Percentiles rank a stretch among this genome's conserved stretches.
These are phyloP conservation scores for Anastrepha obliqua DNA, from an alignment of 1,140 invertebrate species.

Conservation along the genomic window DNA sequence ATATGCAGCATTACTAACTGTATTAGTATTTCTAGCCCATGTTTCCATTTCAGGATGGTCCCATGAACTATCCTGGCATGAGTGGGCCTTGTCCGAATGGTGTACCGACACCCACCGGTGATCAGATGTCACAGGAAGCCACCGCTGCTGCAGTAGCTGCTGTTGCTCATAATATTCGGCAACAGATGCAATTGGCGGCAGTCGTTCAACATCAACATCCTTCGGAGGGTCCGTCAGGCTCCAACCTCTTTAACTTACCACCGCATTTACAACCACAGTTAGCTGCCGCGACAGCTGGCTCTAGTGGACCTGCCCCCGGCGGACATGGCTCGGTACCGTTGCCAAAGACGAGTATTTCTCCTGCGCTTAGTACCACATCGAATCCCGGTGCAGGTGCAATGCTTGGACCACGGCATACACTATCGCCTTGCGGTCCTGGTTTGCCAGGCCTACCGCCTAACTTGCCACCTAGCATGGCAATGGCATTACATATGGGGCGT, in stretches of 20 bases:
- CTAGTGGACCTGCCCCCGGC: constrained; percentile 68
- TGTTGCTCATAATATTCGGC: constrained; percentile 79
- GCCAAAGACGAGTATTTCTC: constrained; percentile 70
- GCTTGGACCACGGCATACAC: constrained; percentile 67
- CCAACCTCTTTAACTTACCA: constrained; percentile 71
- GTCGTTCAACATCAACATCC: constrained; percentile 76
- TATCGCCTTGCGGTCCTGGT: constrained; percentile 66
- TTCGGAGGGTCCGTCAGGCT: constrained; percentile 75
- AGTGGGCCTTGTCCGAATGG: constrained; percentile 59
- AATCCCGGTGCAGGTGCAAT: constrained; percentile 59
- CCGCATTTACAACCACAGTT: constrained; percentile 64
- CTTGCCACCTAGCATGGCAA: constrained; percentile 72
- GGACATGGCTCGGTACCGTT: constrained; percentile 73
- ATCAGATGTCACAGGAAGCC: constrained; percentile 72
- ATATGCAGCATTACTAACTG: constrained; percentile 37
- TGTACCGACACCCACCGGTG: constrained; percentile 59
- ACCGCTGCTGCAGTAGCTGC: constrained; percentile 71
- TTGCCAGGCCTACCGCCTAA: constrained; percentile 61
- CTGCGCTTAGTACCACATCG: constrained; percentile 69
- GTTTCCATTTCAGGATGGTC: constrained; percentile 71
- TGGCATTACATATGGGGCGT: constrained; percentile 63
- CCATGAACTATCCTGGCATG: constrained; percentile 68
- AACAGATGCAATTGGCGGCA: constrained; percentile 84
- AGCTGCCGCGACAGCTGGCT: constrained; percentile 69
- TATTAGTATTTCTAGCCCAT: constrained; percentile 64